Evolutionary conservation across 2,888 invertebrate genomes (phyloP), one percentile per base, ranked within the genome.

Genomic region (Sympetrum striolatum): DNA sequence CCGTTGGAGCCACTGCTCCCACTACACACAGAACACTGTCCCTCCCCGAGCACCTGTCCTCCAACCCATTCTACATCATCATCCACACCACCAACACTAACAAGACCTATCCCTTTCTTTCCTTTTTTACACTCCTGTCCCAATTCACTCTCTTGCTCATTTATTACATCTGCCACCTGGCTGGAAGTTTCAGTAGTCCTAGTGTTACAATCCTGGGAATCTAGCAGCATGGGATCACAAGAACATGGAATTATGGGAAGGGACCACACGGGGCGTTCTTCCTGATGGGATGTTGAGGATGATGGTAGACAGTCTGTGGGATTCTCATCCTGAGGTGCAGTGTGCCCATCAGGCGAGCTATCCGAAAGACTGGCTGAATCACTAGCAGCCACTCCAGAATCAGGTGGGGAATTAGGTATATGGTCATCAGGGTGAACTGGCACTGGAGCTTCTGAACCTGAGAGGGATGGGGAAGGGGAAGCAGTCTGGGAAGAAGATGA

Each of bases 11-110:
- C 86, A 35, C 86, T 86, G 86, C 93, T 94, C 0, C 93, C 93
- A 4, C 93, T 92, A 73, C 91, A 91, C 90, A 91, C 91, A 53
- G 90, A 60, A 90, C 91, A 91, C 80, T 91, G 91, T 22, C 91
- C 91, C 22, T 93, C 93, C 0, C 94, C 94, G 31, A 93, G 93
- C 8, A 94, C 93, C 2, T 94, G 91, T 0, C 86, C 86, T 64
- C 94, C 94, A 1, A 94, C 92, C 64, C 94, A 94, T 90, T 94
- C 93, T 22, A 86, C 86, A n/a, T 37, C 14, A 64, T 86, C 86
- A 86, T 86, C 86, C 86, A 86, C n/a, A 60, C 86, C 82, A 18
- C 58, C 60, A 58, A 86, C 86, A 86, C 86, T 86, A 64, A 86
- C 86, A 37, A 86, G 60, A 37, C 86, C 79, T 91, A 90, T 81